Conservation (phyloP, 1,140 invertebrate species). For the Melitaea cinxia region DNA sequence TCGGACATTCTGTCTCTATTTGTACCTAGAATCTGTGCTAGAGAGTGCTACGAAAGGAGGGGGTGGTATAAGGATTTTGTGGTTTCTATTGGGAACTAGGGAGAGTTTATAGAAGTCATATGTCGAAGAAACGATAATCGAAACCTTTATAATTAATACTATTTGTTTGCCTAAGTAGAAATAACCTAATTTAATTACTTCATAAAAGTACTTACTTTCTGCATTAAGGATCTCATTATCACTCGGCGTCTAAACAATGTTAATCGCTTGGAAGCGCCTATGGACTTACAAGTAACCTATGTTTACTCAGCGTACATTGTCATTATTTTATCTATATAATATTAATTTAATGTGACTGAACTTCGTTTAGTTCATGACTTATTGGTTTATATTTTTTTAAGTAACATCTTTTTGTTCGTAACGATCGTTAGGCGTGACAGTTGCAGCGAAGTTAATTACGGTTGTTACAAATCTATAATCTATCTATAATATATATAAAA, state of each 20-base stretch:
- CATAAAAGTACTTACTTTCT: conserved; percentile 30
- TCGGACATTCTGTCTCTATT: conserved; percentile 41
- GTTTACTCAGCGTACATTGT: conserved; percentile 22
- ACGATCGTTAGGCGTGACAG: too few species aligned
- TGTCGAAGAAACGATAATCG: conserved; percentile 18
- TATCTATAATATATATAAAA: too few species aligned
- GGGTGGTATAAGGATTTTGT: conserved; percentile 25
- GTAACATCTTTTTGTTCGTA: too few species aligned
- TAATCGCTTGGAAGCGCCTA: conserved; percentile 22
- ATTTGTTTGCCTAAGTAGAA: conserved; percentile 30
- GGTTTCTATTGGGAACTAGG: not conserved
- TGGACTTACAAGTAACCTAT: too few species aligned
- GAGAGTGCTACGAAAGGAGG: conserved; percentile 33
- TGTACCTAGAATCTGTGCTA: conserved; percentile 32
- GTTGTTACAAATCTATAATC: too few species aligned
- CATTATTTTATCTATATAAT: conserved; percentile 27
- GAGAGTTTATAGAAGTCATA: not conserved
- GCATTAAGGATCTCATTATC: conserved; percentile 12
- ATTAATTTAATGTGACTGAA: conserved; percentile 5
- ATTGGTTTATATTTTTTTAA: too few species aligned
- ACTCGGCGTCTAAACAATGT: conserved; percentile 21
- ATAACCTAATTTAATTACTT: conserved; percentile 38
- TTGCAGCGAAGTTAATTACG: too few species aligned
- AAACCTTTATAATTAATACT: conserved; percentile 32
- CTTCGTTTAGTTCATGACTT: not conserved